phyloP scores from a whole-genome alignment of 2,113 vertebrate genomes.

The Montifringilla adamsi region DNA sequence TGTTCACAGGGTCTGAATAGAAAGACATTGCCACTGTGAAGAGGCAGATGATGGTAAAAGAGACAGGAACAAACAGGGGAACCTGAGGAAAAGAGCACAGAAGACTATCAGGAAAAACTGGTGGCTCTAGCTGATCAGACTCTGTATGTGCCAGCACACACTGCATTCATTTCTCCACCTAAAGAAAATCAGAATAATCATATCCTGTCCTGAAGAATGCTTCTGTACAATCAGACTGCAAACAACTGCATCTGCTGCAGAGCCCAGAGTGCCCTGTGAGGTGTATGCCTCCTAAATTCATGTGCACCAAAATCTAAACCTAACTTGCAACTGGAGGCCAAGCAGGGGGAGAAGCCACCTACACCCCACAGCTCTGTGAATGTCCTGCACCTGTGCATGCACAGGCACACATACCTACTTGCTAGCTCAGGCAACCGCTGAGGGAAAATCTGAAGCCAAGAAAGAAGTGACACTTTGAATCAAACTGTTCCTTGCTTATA shows the following conservation, averaged over 20 bases:
- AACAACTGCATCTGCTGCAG: accelerated
- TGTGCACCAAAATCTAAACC: neutral
- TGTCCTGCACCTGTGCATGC: neutral
- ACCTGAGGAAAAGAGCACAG: constrained; percentile 47
- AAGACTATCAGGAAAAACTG: neutral
- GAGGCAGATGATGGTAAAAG: constrained; percentile 70
- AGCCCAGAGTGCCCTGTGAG: neutral
- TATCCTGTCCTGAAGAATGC: neutral
- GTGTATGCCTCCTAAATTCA: neutral
- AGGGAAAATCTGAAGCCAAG: neutral
- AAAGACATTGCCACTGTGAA: constrained; percentile 73
- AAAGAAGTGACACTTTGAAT: neutral
- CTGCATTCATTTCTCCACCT: neutral
- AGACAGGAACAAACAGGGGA: constrained; percentile 67
- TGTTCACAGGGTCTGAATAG: constrained; percentile 72
- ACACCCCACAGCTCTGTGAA: neutral
- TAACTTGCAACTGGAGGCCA: neutral
- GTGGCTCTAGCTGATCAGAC: neutral
- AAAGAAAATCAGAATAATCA: neutral
- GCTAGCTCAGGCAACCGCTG: neutral
- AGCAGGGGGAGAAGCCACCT: neutral
- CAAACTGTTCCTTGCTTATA: neutral
- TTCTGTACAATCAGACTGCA: neutral
- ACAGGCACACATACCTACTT: neutral
- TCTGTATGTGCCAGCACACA: accelerated